Conservation (phyloP, 2,797 vertebrate species). For the Setipinna tenuifilis region DNA sequence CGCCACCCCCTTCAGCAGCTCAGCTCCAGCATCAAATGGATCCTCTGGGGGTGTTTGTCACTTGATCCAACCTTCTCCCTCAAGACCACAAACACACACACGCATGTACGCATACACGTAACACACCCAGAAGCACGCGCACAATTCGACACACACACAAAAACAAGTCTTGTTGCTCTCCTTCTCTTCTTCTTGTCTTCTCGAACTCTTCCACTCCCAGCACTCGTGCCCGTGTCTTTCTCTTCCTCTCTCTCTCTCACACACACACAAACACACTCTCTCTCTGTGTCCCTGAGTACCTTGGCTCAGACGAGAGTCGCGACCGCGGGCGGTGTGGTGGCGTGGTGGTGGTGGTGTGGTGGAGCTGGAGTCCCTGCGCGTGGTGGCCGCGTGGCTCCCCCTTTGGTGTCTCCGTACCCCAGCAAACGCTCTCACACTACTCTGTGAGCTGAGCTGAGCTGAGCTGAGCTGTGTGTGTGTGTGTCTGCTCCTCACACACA, state of each 20-base stretch:
- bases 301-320: neutral
- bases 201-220: neutral
- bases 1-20: slow-evolving; percentile 33
- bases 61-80: neutral
- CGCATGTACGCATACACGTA: neutral
- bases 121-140: too few species aligned
- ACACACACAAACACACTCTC: slow-evolving; percentile 50
- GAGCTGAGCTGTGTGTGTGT: slow-evolving; percentile 23
- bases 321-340: too few species aligned
- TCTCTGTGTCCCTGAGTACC: slow-evolving; percentile 19
- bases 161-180: neutral
- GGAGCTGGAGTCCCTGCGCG: neutral
- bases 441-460: too few species aligned
- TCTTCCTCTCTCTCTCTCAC: slow-evolving; percentile 53
- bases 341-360: neutral
- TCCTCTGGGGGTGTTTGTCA: too few species aligned
- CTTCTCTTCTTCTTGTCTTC: neutral
- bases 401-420: slow-evolving; percentile 59
- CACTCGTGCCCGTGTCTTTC: slow-evolving; percentile 47
- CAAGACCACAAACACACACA: neutral
- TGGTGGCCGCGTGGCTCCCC: neutral
- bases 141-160: neutral
- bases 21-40: too few species aligned
- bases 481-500: slow-evolving; percentile 67
- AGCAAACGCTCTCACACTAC: slow-evolving; percentile 71